A percentile compares a stretch with the other conserved stretches of the same genome.
phyloP scores from a whole-genome alignment of 2,797 vertebrate genomes.

The Ctenochaetus hawaiiensis region DNA sequence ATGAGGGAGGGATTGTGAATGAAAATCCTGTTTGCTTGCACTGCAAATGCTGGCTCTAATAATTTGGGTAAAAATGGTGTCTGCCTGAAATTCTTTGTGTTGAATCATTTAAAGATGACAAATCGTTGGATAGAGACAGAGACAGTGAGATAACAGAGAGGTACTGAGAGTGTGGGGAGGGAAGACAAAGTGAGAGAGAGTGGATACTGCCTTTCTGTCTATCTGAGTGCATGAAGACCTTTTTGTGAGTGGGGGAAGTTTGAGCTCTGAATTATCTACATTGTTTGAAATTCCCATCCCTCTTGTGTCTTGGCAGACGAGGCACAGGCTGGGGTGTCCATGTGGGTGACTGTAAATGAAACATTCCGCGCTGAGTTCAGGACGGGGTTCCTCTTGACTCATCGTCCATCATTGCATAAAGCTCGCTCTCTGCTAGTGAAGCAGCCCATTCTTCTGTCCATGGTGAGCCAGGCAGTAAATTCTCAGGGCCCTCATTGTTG shows the following conservation, averaged over 20 bases:
- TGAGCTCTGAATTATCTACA: constrained; percentile 74
- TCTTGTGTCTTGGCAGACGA: constrained; percentile 73
- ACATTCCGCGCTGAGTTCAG: constrained; percentile 76
- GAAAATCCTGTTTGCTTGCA: constrained; percentile 73
- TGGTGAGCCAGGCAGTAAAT: constrained; percentile 59
- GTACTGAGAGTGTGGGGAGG: constrained; percentile 51
- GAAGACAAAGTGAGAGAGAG: constrained; percentile 58
- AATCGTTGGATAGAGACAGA: constrained; percentile 49
- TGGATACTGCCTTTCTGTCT: constrained; percentile 33
- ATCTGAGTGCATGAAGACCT: constrained; percentile 42
- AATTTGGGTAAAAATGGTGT: constrained; percentile 65
- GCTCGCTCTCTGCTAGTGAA: constrained; percentile 58
- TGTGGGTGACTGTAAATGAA: constrained; percentile 77
- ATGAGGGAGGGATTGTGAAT: constrained; percentile 78
- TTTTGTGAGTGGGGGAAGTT: constrained; percentile 50
- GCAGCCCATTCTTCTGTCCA: constrained; percentile 68
- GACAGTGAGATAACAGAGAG: constrained; percentile 55
- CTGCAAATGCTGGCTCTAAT: constrained; percentile 79
- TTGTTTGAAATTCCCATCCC: constrained; percentile 74
- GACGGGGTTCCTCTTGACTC: constrained; percentile 76
- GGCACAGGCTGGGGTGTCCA: constrained; percentile 59
- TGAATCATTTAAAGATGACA: constrained; percentile 67
- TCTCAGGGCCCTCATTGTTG: constrained; percentile 62
- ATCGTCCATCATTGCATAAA: constrained; percentile 73
- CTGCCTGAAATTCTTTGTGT: constrained; percentile 50